phyloP scores from a whole-genome alignment of 1,140 invertebrate species.

The Diprion similis region DNA sequence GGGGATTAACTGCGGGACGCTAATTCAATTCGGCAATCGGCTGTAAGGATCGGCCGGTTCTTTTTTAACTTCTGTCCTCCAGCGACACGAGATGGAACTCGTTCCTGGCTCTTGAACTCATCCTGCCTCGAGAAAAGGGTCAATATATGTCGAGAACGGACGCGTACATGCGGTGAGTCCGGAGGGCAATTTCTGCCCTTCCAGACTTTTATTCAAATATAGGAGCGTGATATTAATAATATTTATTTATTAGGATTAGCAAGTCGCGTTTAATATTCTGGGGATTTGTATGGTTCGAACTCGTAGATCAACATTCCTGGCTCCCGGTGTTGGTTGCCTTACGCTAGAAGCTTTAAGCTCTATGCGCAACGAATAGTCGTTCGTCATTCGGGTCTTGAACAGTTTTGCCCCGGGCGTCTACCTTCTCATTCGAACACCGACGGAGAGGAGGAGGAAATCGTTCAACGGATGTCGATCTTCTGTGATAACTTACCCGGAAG shows the following conservation, averaged over 20 bases:
- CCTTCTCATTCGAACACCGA: neutral
- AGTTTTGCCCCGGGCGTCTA: neutral
- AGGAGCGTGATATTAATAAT: constrained; percentile 38
- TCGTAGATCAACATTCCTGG: constrained; percentile 49
- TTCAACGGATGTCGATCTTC: too few species aligned
- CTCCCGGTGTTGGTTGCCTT: constrained; percentile 30
- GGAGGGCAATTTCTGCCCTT: constrained; percentile 13
- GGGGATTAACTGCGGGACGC: too few species aligned
- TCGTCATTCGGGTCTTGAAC: neutral
- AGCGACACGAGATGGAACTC: too few species aligned
- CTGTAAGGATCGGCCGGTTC: too few species aligned
- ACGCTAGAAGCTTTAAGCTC: neutral
- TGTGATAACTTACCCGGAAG: too few species aligned
- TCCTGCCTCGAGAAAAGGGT: too few species aligned
- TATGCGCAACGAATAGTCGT: neutral
- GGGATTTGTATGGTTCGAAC: constrained; percentile 28
- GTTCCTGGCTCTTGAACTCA: too few species aligned
- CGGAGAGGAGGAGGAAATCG: too few species aligned
- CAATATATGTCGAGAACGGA: neutral
- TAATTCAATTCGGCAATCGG: too few species aligned
- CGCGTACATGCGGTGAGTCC: constrained; percentile 18
- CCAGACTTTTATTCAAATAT: constrained; percentile 29
- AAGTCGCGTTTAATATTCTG: constrained; percentile 9
- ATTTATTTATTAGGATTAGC: constrained; percentile 28
- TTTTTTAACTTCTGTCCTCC: too few species aligned